A percentile compares a stretch with the other conserved stretches of the same genome.
These are phyloP conservation scores for Ips nitidus DNA, from an alignment of 1,140 invertebrate species.

Conservation along the genomic window DNA sequence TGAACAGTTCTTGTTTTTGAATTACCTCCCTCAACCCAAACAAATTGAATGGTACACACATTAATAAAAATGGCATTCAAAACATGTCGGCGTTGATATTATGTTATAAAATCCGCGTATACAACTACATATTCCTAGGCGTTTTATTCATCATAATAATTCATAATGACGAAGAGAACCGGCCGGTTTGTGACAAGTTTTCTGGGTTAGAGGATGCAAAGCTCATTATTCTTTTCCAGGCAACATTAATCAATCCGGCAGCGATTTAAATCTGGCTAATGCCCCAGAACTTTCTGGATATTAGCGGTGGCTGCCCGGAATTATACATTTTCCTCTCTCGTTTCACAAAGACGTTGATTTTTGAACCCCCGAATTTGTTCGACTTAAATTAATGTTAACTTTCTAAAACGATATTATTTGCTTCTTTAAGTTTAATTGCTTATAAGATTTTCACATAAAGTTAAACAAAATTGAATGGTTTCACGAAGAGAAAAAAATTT, in stretches of 20 bases:
- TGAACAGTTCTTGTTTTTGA: too few species aligned
- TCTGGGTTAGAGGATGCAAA: slow-evolving; percentile 40
- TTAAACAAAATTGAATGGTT: background rate
- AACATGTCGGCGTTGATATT: too few species aligned
- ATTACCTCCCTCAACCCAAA: too few species aligned
- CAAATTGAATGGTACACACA: too few species aligned
- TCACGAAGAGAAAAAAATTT: too few species aligned
- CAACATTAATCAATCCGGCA: slow-evolving; percentile 44
- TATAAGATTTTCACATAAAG: background rate
- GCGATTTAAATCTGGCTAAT: slow-evolving; percentile 39
- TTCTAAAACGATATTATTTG: slow-evolving; percentile 19
- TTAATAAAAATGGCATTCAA: too few species aligned
- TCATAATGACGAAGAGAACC: slow-evolving; percentile 2
- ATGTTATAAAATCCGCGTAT: too few species aligned
- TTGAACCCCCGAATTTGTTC: slow-evolving; percentile 25
- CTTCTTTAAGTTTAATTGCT: slow-evolving; percentile 12
- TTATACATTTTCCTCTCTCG: slow-evolving; percentile 26
- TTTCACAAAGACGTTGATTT: slow-evolving; percentile 31
- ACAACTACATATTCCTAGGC: too few species aligned
- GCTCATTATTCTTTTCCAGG: slow-evolving; percentile 45
- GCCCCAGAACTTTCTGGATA: slow-evolving; percentile 40
- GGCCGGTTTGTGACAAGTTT: slow-evolving; percentile 40
- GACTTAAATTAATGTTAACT: slow-evolving; percentile 32
- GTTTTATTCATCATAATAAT: background rate
- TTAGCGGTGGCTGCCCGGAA: slow-evolving; percentile 34